Evolutionary conservation across 2,888 invertebrate species (phyloP), one percentile per base, ranked within the genome.

Genomic region (Phalangium opilio): DNA sequence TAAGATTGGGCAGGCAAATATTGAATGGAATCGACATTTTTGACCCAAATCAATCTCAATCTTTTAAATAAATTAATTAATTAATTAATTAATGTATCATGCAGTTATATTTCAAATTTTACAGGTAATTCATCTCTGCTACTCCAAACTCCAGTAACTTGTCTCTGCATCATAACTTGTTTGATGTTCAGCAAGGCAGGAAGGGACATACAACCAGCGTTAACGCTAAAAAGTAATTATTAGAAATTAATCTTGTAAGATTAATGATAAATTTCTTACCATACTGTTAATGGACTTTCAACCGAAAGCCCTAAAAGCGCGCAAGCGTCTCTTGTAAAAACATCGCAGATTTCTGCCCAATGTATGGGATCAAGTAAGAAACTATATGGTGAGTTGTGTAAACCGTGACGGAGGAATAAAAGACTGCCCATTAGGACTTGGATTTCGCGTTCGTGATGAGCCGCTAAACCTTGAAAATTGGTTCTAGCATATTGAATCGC

Each of bases 1-100:
- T 51, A 98, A 74, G 61, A 98, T 98, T 8, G 98, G 98, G 67
- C 98, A 99, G 18, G 96, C 93, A 71, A 98, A 98, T 63, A 95
- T 85, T 5, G 95, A 96, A 71, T 98, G 98, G 67, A 89, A 93
- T 56, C 86, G 79, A 61, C 83, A 83, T 55, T 89, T 87, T 47
- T 75, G 75, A 35, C 91, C 93, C 55, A 93, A 75, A 63, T 95
- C 90, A 50, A 95, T 84, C 70, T 95, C 93, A 67, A 96, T 91
- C 89, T 89, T 36, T 34, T 36, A 36, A 15, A 15, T 8, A 36
- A 15, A 36, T 36, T 36, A 15, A 17, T 10, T 15, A 10, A 10
- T 17, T 36, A 8, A 36, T n/a, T 15, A 7, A 36, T 7, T 36
- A 36, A 15, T n/a, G n/a, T n/a, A 36, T 36, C 36, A 36, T 14